Evolutionary conservation across 53 echinoderm and acorn worm species (phyloP).

Genomic region (Temnopleurus reevesii): DNA sequence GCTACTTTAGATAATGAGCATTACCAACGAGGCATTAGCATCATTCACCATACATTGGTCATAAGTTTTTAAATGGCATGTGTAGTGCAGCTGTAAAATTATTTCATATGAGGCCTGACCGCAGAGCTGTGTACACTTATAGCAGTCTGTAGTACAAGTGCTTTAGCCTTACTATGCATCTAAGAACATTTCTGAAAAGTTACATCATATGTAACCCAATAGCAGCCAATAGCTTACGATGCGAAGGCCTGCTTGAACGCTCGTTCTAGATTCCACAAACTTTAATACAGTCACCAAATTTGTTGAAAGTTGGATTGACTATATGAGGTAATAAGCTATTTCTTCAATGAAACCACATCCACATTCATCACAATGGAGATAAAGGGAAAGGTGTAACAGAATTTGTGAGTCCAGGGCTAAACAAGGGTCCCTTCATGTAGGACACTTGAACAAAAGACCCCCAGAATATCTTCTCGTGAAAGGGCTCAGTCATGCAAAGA

Average conservation of each 20-base stretch:
- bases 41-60: too few species aligned
- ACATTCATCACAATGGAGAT: not conserved
- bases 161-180: too few species aligned
- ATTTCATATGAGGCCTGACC: not conserved
- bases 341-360: not conserved
- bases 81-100: not conserved
- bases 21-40: too few species aligned
- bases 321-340: not conserved
- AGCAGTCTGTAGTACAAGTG: too few species aligned
- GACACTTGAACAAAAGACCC: not conserved
- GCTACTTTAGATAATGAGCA: too few species aligned
- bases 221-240: too few species aligned
- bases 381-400: not conserved
- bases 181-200: too few species aligned
- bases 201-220: too few species aligned
- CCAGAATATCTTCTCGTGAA: not conserved
- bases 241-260: not conserved
- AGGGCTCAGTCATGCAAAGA: conserved; percentile 3
- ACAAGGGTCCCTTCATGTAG: not conserved
- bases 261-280: not conserved
- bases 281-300: not conserved
- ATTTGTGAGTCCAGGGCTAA: not conserved
- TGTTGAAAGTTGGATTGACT: not conserved
- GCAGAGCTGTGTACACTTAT: too few species aligned
- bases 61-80: not conserved